Conservation (phyloP, 2,888 invertebrate genomes). For the Ormia ochracea region DNA sequence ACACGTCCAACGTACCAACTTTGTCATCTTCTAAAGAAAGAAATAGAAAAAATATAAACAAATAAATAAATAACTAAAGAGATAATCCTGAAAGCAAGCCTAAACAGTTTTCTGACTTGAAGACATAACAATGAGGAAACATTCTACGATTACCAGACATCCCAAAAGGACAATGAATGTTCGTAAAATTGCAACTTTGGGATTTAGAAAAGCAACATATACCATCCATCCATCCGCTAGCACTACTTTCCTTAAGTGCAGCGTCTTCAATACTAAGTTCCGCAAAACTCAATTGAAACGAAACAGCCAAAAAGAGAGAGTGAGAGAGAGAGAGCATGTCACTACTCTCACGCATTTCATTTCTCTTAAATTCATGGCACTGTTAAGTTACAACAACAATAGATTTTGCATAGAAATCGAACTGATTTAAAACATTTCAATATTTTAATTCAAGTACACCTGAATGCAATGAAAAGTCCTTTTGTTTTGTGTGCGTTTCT, state of each 20-base stretch:
- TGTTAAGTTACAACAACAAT: not conserved
- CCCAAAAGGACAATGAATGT: not conserved
- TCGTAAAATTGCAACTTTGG: not conserved
- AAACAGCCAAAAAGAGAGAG: not conserved
- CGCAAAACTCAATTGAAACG: not conserved
- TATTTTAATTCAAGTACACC: too few species aligned
- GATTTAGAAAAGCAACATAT: not conserved
- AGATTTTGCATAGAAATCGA: too few species aligned
- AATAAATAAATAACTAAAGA: not conserved
- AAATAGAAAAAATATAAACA: slow-evolving; percentile 17
- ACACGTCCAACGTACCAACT: slow-evolving; percentile 87
- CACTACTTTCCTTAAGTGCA: not conserved
- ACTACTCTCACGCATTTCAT: not conserved
- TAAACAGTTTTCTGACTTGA: not conserved
- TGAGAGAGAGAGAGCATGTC: too few species aligned
- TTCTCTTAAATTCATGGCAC: not conserved
- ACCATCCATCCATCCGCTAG: not conserved
- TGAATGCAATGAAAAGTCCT: not conserved
- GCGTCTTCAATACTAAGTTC: not conserved
- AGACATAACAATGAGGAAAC: not conserved
- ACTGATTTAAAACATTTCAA: too few species aligned
- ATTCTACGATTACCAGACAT: slow-evolving; percentile 12
- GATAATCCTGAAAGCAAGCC: not conserved
- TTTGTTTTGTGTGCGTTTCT: too few species aligned
- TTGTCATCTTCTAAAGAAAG: slow-evolving; percentile 75